A percentile compares a stretch with the other conserved stretches of the same genome.
Evolutionary conservation across 1,140 invertebrate genomes (phyloP).

Genomic region (Apis dorsata): DNA sequence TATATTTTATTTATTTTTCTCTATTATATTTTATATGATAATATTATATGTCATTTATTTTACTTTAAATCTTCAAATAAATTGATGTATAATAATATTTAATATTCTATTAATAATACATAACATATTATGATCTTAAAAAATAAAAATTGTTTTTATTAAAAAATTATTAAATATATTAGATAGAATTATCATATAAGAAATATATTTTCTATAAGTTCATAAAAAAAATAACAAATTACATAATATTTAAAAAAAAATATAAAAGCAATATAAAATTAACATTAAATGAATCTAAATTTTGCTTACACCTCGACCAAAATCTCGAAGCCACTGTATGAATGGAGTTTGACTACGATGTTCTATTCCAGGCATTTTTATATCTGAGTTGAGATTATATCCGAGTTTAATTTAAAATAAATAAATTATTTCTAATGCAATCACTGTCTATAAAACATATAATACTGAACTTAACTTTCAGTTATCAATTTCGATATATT

Average conservation of each 20-base stretch:
- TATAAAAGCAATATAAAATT: background rate
- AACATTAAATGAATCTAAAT: background rate
- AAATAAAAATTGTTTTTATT: background rate
- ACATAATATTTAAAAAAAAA: constrained; percentile 39
- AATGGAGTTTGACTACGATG: background rate
- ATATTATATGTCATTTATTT: no score
- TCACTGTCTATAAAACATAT: background rate
- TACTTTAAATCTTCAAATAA: background rate
- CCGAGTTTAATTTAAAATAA: background rate
- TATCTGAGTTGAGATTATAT: background rate
- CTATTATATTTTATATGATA: no score
- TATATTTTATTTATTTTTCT: background rate
- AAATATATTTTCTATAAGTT: background rate
- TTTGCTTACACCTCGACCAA: constrained; percentile 46
- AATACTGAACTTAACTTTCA: background rate
- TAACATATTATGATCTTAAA: background rate
- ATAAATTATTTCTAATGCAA: background rate
- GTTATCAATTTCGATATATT: background rate
- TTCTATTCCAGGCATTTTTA: constrained; percentile 28
- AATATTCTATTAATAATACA: background rate
- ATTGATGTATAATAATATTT: background rate
- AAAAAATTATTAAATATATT: background rate
- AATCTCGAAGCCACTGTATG: background rate
- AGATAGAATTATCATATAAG: background rate
- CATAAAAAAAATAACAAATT: constrained; percentile 15